Conservation (phyloP, 2,797 vertebrate genomes). For the Acipenser transmontanus region DNA sequence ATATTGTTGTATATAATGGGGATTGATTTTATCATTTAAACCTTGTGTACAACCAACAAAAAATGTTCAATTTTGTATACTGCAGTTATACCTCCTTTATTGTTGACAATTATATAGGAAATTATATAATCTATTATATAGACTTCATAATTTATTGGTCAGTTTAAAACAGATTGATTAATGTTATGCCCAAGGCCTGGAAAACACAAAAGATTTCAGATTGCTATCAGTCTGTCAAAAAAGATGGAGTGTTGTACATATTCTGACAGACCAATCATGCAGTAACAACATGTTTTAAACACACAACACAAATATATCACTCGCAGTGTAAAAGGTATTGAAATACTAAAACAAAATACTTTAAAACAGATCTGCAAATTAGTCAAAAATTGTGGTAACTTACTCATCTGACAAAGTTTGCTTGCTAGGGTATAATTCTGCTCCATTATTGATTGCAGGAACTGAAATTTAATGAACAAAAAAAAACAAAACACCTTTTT, state of each 20-base stretch:
- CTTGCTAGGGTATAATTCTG: slow-evolving; percentile 56
- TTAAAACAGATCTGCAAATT: too few relatives aligned
- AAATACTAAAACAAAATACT: not conserved
- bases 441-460: slow-evolving; percentile 67
- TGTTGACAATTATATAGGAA: too few relatives aligned
- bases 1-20: too few relatives aligned
- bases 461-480: slow-evolving; percentile 53
- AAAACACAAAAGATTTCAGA: not conserved
- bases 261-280: too few relatives aligned
- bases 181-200: too few relatives aligned
- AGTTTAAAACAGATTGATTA: too few relatives aligned
- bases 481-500: not conserved
- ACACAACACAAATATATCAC: not conserved
- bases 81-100: not conserved
- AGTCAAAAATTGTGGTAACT: slow-evolving; percentile 30
- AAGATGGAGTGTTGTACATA: not conserved
- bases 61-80: too few relatives aligned
- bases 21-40: too few relatives aligned
- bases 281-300: too few relatives aligned
- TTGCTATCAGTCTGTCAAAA: not conserved
- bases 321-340: not conserved
- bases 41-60: too few relatives aligned
- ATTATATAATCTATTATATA: too few relatives aligned
- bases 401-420: slow-evolving; percentile 78
- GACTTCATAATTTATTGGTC: too few relatives aligned